Conservation (phyloP, 2,797 vertebrate species). For the Heterohyrax brucei region DNA sequence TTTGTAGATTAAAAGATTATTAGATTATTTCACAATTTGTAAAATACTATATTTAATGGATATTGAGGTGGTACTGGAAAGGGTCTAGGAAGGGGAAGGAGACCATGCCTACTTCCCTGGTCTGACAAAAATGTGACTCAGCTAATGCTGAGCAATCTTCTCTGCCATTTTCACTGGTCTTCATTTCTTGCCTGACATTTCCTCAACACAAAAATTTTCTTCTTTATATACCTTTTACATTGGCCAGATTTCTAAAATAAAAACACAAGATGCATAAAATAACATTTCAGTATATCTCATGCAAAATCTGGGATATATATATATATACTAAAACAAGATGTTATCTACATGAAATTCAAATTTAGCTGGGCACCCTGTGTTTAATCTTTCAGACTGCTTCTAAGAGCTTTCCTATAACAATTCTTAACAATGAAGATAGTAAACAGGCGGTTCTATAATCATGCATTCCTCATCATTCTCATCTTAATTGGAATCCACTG, state of each 20-base stretch:
- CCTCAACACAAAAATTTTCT: not conserved
- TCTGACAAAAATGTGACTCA: not conserved
- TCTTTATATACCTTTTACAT: not conserved
- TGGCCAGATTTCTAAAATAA: not conserved
- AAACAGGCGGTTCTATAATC: not conserved
- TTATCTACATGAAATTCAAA: not conserved
- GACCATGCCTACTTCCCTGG: not conserved
- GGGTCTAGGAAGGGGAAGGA: not conserved
- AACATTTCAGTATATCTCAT: not conserved
- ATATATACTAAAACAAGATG: not conserved
- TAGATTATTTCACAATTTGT: not conserved
- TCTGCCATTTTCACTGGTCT: not conserved
- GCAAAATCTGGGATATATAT: not conserved
- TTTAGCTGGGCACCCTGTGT: not conserved
- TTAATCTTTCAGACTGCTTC: not conserved
- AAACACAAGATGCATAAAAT: not conserved
- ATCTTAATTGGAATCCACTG: not conserved
- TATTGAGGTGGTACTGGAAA: not conserved
- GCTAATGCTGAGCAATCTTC: not conserved
- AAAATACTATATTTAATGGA: not conserved
- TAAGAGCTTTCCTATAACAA: not conserved
- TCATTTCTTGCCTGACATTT: not conserved
- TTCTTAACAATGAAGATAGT: not conserved
- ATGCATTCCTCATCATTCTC: not conserved
- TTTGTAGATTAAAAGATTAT: not conserved